phyloP scores from a whole-genome alignment of 2,113 vertebrate species.

The Thalassoma bifasciatum region DNA sequence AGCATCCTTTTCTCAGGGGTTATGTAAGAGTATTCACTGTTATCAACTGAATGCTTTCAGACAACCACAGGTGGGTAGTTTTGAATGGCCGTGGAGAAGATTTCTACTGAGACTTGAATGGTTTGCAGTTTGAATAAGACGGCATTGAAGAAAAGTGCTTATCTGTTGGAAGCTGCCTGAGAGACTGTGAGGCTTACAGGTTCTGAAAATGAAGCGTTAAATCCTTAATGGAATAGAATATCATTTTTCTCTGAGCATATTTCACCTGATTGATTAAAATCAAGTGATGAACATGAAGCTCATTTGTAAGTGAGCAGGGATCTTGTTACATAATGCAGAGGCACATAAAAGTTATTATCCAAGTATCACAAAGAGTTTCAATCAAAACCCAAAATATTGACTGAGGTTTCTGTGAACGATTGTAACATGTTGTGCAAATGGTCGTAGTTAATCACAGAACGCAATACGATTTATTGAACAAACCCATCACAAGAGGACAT shows the following conservation, averaged over 20 bases:
- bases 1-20: not conserved
- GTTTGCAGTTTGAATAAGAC: not conserved
- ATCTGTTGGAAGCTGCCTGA: not conserved
- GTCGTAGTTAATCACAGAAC: too few relatives aligned
- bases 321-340: too few relatives aligned
- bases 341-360: too few relatives aligned
- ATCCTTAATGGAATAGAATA: not conserved
- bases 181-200: not conserved
- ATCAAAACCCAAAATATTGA: too few relatives aligned
- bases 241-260: not conserved
- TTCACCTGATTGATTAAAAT: not conserved
- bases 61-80: conserved; percentile 29
- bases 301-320: not conserved
- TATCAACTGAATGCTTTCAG: conserved; percentile 24
- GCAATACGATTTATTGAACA: too few relatives aligned
- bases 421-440: too few relatives aligned
- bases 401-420: too few relatives aligned
- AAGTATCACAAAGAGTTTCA: too few relatives aligned
- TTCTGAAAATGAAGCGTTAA: not conserved
- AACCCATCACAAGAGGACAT: too few relatives aligned
- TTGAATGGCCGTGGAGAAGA: conserved; percentile 10
- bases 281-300: not conserved
- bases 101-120: conserved; percentile 4
- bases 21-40: conserved; percentile 18
- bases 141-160: not conserved